phyloP scores from a whole-genome alignment of 2,888 invertebrate genomes.

The Lapara coniferarum region DNA sequence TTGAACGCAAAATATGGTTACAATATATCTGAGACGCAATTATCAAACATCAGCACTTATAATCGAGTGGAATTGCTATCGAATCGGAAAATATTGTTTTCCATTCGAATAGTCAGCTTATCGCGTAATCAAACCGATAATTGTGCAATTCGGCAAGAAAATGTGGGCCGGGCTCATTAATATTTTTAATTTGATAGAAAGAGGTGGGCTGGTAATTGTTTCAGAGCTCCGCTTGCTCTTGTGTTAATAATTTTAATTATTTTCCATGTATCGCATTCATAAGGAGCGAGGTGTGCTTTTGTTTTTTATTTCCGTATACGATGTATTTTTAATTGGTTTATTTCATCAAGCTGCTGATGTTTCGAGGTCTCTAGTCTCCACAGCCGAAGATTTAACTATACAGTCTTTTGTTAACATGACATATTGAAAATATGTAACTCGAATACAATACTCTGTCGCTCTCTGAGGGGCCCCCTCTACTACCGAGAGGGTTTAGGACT shows the following conservation, averaged over 20 bases:
- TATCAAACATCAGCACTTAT: slow-evolving; percentile 2
- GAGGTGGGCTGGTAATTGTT: slow-evolving; percentile 20
- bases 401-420: too few relatives aligned
- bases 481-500: too few relatives aligned
- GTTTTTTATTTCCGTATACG: background rate
- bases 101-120: slow-evolving; percentile 49
- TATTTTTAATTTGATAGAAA: slow-evolving; percentile 28
- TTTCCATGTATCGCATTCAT: background rate
- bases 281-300: background rate
- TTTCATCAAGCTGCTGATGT: background rate
- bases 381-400: too few relatives aligned
- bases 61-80: background rate
- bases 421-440: too few relatives aligned
- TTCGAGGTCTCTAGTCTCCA: too few relatives aligned
- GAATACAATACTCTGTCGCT: too few relatives aligned
- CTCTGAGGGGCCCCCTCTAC: too few relatives aligned
- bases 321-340: background rate
- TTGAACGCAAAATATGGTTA: too few relatives aligned
- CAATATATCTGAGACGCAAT: too few relatives aligned
- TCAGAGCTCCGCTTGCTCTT: slow-evolving; percentile 13
- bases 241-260: slow-evolving; percentile 17
- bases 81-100: slow-evolving; percentile 43
- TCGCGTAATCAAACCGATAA: slow-evolving; percentile 66
- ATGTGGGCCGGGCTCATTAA: slow-evolving; percentile 33
- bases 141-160: slow-evolving; percentile 63